phyloP scores from a whole-genome alignment of 1,140 invertebrate genomes.

The Aricia agestis region DNA sequence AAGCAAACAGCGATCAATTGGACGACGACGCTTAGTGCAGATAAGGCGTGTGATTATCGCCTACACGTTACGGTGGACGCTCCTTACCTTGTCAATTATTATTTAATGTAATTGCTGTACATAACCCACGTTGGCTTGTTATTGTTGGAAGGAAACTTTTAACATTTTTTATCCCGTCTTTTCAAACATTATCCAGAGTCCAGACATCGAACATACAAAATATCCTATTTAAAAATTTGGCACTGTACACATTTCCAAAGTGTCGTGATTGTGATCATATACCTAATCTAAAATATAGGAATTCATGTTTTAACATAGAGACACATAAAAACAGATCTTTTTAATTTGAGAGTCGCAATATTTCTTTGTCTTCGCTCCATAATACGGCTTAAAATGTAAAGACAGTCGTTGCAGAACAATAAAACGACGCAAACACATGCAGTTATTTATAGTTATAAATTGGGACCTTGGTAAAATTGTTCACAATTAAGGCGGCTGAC shows the following conservation, averaged over 20 bases:
- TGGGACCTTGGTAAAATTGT: slow-evolving; percentile 46
- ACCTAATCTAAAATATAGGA: too few relatives aligned
- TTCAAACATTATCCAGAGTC: too few relatives aligned
- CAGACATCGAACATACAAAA: too few relatives aligned
- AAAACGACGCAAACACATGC: slow-evolving; percentile 2
- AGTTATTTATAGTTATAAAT: slow-evolving; percentile 18
- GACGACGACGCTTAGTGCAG: slow-evolving; percentile 33
- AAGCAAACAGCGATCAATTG: slow-evolving; percentile 23
- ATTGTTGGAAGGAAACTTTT: too few relatives aligned
- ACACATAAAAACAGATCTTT: too few relatives aligned
- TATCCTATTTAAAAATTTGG: too few relatives aligned
- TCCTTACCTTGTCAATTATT: slow-evolving; percentile 46
- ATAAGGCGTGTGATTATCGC: slow-evolving; percentile 52
- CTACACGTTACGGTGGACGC: slow-evolving; percentile 42
- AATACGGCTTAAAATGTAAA: neutral
- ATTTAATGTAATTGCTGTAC: slow-evolving; percentile 33
- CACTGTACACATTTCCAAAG: too few relatives aligned
- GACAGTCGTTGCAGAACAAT: neutral
- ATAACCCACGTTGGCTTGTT: slow-evolving; percentile 11
- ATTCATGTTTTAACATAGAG: too few relatives aligned
- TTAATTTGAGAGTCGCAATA: too few relatives aligned
- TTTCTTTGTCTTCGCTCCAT: neutral
- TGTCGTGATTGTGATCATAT: too few relatives aligned
- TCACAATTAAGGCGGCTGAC: slow-evolving; percentile 56
- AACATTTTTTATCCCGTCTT: too few relatives aligned